Evolutionary conservation across 2,797 vertebrate genomes (phyloP).

Genomic region (Cygnus olor): DNA sequence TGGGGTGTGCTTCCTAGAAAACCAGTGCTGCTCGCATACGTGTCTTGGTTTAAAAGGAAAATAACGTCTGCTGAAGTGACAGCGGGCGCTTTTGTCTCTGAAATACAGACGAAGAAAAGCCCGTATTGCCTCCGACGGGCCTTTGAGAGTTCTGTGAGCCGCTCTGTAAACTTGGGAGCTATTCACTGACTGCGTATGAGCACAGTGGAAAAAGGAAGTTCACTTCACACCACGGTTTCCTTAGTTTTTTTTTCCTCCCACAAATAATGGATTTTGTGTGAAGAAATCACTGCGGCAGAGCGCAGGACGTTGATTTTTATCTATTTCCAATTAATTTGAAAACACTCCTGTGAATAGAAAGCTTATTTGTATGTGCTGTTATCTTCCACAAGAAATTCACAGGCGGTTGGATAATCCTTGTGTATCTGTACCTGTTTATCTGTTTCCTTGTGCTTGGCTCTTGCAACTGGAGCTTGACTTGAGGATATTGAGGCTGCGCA

Average conservation of each 20-base stretch:
- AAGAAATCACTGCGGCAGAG: background rate
- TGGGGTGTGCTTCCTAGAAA: background rate
- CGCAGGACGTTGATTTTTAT: background rate
- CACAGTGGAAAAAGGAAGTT: background rate
- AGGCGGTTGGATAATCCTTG: rapidly evolving
- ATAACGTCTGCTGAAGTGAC: background rate
- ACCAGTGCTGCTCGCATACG: rapidly evolving
- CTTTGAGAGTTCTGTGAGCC: background rate
- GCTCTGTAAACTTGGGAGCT: background rate
- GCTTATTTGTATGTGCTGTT: background rate
- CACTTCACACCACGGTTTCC: background rate
- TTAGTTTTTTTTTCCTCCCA: background rate
- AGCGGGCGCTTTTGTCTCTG: slow-evolving; percentile 6
- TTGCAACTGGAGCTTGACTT: background rate
- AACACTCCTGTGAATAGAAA: background rate
- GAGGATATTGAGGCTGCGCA: background rate
- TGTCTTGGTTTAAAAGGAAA: background rate
- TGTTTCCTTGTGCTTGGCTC: background rate
- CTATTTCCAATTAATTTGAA: background rate
- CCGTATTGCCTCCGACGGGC: background rate
- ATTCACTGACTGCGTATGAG: background rate
- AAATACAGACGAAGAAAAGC: background rate
- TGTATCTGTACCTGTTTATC: background rate
- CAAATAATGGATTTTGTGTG: background rate
- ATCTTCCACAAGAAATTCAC: background rate